Base-by-base conservation (phyloP, 2,113 vertebrate genomes). In the Platysternon megacephalum region DNA sequence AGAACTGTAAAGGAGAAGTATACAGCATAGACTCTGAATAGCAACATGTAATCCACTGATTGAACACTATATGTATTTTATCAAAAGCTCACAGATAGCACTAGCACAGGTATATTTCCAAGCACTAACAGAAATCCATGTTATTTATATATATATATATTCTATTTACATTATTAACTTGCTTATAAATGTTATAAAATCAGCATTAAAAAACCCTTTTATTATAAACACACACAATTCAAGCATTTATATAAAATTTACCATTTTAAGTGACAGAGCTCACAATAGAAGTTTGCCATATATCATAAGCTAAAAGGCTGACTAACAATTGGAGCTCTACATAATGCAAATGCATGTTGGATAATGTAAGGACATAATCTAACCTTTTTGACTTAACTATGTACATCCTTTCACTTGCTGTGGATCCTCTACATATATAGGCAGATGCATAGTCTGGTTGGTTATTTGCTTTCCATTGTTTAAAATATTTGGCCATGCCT, bases 1-100 rank as follows among this genome's bases (percentile, higher is more conserved):
- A 98, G 82, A 98, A 98, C 98, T 98, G 97, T 98, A 97, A 98
- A 98, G 98, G 97, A 98, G 97, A 97, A 97, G 96, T 95, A 93
- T 87, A 96, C 87, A 85, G 51, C 92, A 96, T 86, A 93, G 29
- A 85, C 76, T 97, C 95, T 85, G 86, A 95, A 96, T 96, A 91
- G 76, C 68, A 92, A 86, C 74, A 94, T 85, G 88, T 81, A 93
- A 96, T 58, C 93, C 93, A 83, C 86, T 80, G 82, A 78, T 79
- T 91, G 91, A 95, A 87, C 17, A 93, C 82, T 19, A 53, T 61
- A 51, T 65, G 65, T 39, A 94, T 76, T 85, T 93, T 68, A 91
- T 68, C 86, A 90, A 88, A 96, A 89, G 16, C 65, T 87, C 85
- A 83, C 88, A 82, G 83, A 95, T 79, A 87, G 8, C 82, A 90